These are phyloP conservation scores for Notothenia coriiceps DNA, from an alignment of 2,113 vertebrate genomes.

Conservation along the genomic window DNA sequence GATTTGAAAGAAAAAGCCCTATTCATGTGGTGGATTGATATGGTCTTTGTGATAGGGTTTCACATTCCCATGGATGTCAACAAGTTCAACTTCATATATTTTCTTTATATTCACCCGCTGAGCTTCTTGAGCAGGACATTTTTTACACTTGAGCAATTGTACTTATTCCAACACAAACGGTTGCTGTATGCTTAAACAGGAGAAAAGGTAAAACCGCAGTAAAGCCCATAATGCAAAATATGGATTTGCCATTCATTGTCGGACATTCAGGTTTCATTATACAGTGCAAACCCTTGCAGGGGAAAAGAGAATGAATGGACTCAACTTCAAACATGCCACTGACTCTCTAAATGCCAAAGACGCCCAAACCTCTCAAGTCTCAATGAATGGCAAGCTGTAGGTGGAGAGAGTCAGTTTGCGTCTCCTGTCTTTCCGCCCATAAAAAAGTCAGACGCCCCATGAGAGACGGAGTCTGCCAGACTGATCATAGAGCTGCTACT, in stretches of 20 bases:
- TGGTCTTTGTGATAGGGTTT: neutral
- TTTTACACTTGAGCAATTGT: neutral
- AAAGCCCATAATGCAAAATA: conserved; percentile 36
- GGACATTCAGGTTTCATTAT: conserved; percentile 53
- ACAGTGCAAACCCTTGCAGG: conserved; percentile 32
- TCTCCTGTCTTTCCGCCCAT: conserved; percentile 31
- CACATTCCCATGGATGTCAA: neutral
- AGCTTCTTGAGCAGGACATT: neutral
- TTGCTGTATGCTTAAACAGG: neutral
- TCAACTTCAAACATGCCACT: conserved; percentile 57
- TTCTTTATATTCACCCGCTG: neutral
- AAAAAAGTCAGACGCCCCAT: conserved; percentile 56
- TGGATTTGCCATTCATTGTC: conserved; percentile 33
- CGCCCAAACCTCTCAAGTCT: conserved; percentile 50
- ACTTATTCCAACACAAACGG: neutral
- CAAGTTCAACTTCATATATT: conserved; percentile 9
- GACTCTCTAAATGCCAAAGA: conserved; percentile 66
- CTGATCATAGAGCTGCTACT: conserved; percentile 58
- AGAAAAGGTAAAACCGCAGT: neutral
- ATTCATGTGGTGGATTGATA: conserved; percentile 23
- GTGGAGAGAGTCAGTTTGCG: conserved; percentile 51
- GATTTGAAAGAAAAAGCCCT: conserved; percentile 1
- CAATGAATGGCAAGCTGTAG: conserved; percentile 61
- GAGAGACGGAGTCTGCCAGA: conserved; percentile 54
- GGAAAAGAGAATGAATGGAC: conserved; percentile 54